phyloP scores from a whole-genome alignment of 2,113 vertebrate species.

The Tachycineta bicolor region DNA sequence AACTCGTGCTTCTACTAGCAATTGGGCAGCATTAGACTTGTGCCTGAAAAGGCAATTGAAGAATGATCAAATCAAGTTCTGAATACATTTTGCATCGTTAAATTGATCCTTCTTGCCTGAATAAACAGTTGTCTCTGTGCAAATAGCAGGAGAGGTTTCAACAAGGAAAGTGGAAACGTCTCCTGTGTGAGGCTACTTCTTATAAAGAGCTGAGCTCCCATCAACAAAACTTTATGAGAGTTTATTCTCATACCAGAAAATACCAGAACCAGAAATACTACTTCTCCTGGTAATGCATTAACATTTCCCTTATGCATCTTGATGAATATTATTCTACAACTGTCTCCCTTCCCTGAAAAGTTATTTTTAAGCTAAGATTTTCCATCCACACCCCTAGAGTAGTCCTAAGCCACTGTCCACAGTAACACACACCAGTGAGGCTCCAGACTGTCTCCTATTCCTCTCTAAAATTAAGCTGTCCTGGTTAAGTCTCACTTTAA shows the following conservation, averaged over 20 bases:
- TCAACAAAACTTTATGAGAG: neutral
- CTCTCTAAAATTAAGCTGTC: neutral
- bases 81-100: neutral
- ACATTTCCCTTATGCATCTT: neutral
- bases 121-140: neutral
- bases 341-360: neutral
- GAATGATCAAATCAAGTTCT: conserved; percentile 8
- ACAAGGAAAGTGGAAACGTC: neutral
- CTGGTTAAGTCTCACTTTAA: neutral
- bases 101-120: neutral
- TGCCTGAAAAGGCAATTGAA: conserved; percentile 79
- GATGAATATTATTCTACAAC: neutral
- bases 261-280: neutral
- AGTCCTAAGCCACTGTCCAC: neutral
- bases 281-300: neutral
- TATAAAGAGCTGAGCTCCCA: neutral
- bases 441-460: neutral
- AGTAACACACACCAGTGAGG: neutral
- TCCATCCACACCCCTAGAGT: neutral
- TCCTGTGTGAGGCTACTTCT: neutral
- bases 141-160: neutral
- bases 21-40: conserved; percentile 92
- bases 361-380: neutral
- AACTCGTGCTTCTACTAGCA: conserved; percentile 92
- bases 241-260: neutral